Base-by-base conservation (phyloP, 1,140 invertebrate species). In the Hyles vespertilio region DNA sequence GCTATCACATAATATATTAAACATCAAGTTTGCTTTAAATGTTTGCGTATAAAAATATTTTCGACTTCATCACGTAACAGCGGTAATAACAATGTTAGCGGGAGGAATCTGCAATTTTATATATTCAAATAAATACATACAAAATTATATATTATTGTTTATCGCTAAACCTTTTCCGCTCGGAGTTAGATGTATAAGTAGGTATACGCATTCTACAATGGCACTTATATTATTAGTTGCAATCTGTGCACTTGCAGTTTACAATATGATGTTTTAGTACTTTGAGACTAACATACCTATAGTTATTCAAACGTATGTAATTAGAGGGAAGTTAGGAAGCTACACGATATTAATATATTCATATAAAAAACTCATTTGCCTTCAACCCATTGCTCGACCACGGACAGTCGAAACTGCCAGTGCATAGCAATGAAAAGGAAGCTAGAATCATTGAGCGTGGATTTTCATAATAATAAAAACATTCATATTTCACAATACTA, bases 31-130 rank as follows among this genome's bases (percentile, higher is more conserved):
- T 51, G 50, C 36, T 5, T 34, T 51, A 50, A 32, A 51, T 51
- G 32, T 70, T 76, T 74, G 72, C 69, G 64, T 82, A 84, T 64
- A 85, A 85, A 84, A 86, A 84, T 84, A 87, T 80, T 74, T 76
- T 63, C 71, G 55, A 72, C 69, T 74, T 61, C 62, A 48, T 33
- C 33, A 8, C 65, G 71, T 71, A 79, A 80, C 70, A 79, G 72
- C 75, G 68, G 72, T 70, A 68, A 66, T 65, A 56, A 71, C 61
- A 75, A 74, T 70, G 70, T 70, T 70, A 77, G 67, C 65, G 51
- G 48, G 57, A 58, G 57, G 34, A 58, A 58, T 22, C n/a, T 58
- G 56, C 36, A 40, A 22, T 50, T 58, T 49, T 43, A 32, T 33
- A 48, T 34, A 56, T 56, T 48, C 10, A 12, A 56, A 33, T 48